A percentile compares a stretch with the other conserved stretches of the same genome.
phyloP scores from a whole-genome alignment of 1,140 invertebrate species.

The Pogonognathellus flavescens region DNA sequence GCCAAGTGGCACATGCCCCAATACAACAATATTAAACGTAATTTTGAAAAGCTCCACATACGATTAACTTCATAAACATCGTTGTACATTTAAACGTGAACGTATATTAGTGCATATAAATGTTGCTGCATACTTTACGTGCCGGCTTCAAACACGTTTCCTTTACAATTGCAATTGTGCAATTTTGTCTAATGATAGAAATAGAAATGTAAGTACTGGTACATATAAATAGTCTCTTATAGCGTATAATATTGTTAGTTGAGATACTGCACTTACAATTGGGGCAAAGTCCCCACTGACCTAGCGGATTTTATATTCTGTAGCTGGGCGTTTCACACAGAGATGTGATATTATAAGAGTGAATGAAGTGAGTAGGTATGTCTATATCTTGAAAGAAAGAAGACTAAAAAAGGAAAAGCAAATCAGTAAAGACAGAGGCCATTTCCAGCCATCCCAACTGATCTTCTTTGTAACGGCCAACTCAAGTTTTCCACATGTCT shows the following conservation, averaged over 20 bases:
- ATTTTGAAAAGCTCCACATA: no score
- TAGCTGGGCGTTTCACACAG: neutral
- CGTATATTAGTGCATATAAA: no score
- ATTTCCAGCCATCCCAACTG: conserved; percentile 32
- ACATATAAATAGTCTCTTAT: no score
- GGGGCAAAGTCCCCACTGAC: conserved; percentile 29
- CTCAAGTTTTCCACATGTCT: conserved; percentile 30
- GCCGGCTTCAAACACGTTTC: neutral
- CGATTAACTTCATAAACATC: no score
- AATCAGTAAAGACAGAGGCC: conserved; percentile 39
- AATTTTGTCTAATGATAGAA: no score
- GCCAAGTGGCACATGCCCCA: no score
- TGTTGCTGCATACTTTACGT: no score
- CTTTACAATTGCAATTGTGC: neutral
- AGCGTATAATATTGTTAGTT: no score
- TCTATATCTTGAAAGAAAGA: neutral
- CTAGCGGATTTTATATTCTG: conserved; percentile 4
- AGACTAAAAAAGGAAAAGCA: conserved; percentile 26
- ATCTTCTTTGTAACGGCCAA: conserved; percentile 16
- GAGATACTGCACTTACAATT: neutral
- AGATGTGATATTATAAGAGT: neutral
- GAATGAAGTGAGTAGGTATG: neutral
- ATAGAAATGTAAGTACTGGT: no score
- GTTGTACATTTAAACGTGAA: no score
- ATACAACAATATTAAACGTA: no score